Base-by-base conservation (phyloP, 92 coral and sea anemone species). In the Phymanthus crucifer region DNA sequence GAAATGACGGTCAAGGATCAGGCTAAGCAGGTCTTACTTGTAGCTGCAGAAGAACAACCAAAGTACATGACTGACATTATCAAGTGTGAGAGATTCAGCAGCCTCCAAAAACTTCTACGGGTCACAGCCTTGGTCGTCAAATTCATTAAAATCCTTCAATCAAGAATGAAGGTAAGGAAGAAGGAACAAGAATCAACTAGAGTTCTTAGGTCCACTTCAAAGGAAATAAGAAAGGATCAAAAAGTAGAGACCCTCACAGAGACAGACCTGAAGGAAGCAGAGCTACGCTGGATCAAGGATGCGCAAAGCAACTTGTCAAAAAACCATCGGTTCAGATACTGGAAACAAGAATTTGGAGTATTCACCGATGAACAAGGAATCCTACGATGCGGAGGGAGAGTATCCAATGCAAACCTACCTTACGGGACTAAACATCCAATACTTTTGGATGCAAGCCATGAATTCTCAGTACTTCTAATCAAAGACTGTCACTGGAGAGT, bases 1-100 rank as follows among this genome's bases (percentile, higher is more conserved):
- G 80, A 87, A n/a, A 81, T 27, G 70, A 74, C 40, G 35, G 81
- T 54, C 29, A 58, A 61, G 73, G 46, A 36, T 32, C 40, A 54
- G 77, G 75, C 26, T n/a, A 57, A 23, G n/a, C 69, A 83, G 66
- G 56, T 64, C 40, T 18, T 47, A 40, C 76, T 78, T 45, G 80
- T 80, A 38, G 71, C 61, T 57, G 27, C 29, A 12, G 66, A 19
- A 57, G 66, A 57, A 57, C 66, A 57, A 57, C 66, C 19, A 57
- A 21, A 57, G 24, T 19, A 8, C 31, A 57, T 57, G 24, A 23
- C 7, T 57, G 66, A 57, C 4, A 6, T 57, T 14, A 21, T 57
- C 26, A 57, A 57, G 16, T 48, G 57, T 48, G 19, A 48, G 66
- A 57, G 66, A 3, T 57, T 21, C 66, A 57, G 66, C 66, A 57